phyloP scores from a whole-genome alignment of 2,797 vertebrate species.

The Tarsius wallacei region DNA sequence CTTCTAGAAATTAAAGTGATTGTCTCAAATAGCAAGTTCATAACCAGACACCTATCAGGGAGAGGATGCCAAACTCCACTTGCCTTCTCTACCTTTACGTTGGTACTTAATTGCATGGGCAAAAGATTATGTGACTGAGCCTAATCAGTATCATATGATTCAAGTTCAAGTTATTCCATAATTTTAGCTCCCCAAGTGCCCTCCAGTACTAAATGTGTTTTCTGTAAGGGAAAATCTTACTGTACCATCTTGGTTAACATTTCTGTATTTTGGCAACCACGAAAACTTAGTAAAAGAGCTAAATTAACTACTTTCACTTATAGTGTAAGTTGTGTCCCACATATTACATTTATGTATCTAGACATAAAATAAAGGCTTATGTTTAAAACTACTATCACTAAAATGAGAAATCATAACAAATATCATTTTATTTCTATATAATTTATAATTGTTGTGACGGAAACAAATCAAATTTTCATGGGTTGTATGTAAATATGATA shows the following conservation, averaged over 20 bases:
- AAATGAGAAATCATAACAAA: background rate
- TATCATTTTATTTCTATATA: conserved; percentile 3
- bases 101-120: background rate
- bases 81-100: background rate
- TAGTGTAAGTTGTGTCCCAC: background rate
- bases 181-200: background rate
- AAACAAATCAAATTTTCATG: conserved; percentile 42
- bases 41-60: background rate
- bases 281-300: conserved; percentile 18
- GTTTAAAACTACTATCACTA: conserved; percentile 43
- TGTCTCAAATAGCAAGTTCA: background rate
- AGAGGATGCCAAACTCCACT: background rate
- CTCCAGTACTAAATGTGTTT: background rate
- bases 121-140: background rate
- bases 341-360: conserved; percentile 21
- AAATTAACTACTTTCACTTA: conserved; percentile 51
- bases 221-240: conserved; percentile 6
- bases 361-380: background rate
- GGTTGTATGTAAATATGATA: conserved; percentile 53
- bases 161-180: conserved; percentile 11
- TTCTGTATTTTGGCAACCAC: conserved; percentile 35
- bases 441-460: background rate
- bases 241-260: conserved; percentile 37
- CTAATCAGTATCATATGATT: background rate
- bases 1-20: conserved; percentile 44